phyloP scores from a whole-genome alignment of 2,113 vertebrate species.

The Oreochromis tanganicae region DNA sequence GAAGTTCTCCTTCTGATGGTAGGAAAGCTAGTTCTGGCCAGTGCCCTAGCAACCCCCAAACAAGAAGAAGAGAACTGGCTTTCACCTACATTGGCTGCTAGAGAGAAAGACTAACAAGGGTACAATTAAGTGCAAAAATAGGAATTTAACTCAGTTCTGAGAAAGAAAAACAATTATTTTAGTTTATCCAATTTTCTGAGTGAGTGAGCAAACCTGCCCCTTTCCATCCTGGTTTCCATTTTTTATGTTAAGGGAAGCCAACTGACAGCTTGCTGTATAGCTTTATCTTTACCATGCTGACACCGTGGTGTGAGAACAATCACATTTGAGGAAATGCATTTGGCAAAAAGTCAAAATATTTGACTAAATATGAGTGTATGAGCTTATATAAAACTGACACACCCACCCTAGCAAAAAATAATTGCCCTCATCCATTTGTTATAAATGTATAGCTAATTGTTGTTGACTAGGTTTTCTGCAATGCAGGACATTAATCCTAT shows the following conservation, averaged over 20 bases:
- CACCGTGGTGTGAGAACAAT: background rate
- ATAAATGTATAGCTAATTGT: conserved; percentile 20
- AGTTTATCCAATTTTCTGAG: background rate
- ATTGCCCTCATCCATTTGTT: conserved; percentile 16
- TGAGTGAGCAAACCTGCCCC: background rate
- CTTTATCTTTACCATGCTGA: background rate
- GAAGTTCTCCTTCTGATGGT: background rate
- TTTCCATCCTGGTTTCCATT: background rate
- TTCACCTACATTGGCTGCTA: background rate
- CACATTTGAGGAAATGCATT: background rate
- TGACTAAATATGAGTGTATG: background rate
- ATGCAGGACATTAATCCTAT: conserved; percentile 54
- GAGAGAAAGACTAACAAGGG: background rate
- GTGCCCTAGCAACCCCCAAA: background rate
- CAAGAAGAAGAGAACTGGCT: background rate
- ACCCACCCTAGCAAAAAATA: background rate
- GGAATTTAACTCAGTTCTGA: background rate
- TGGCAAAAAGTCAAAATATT: background rate
- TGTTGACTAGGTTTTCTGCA: conserved; percentile 53
- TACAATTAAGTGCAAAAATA: background rate
- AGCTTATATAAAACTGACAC: background rate
- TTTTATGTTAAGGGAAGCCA: background rate
- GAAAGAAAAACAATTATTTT: background rate
- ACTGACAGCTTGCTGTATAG: background rate
- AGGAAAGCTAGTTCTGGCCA: background rate